Evolutionary conservation across 2,797 vertebrate genomes (phyloP), one percentile per base, ranked within the genome.

Genomic region (Siniperca obscura): DNA sequence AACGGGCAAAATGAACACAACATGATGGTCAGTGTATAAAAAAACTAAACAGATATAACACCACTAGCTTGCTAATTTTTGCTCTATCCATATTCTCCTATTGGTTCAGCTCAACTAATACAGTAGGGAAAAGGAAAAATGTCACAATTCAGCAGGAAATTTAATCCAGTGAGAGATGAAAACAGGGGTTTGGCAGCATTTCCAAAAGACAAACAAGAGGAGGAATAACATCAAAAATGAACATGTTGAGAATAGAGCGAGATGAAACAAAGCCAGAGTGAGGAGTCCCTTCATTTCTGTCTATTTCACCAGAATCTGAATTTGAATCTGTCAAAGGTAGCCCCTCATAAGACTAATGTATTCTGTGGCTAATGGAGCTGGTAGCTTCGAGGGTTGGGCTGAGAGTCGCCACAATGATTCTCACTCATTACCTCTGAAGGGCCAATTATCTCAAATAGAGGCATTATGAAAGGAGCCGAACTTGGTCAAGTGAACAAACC

Each of bases 371-470:
- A 95, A 94, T 93, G 94, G 92, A 89, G 91, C 92, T 84, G 86
- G 90, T 88, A 70, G 86, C 89, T 90, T 85, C 53, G 74, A 94
- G 86, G 90, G 90, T 71, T 82, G 73, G 84, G 83, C 90, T 87
- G 82, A 91, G 89, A 90, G 91, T 89, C 56, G 65, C 82, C 85
- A 92, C 89, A 92, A 92, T 90, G 85, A 94, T 92, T 91, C 87
- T 91, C 91, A 90, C 89, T 94, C 90, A 94, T 94, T 94, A 92
- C 79, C 90, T 94, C 89, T 94, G 91, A 95, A 95, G 93, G 91
- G 92, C 90, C 94, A 95, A 95, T 96, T 96, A 95, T 91, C 88
- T 93, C 90, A 93, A 95, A 95, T 86, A 90, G 91, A 92, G 83
- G 82, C 86, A 88, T 91, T 90, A 90, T 91, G 74, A 91, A 92